Evolutionary conservation across 2,888 invertebrate species (phyloP).

Genomic region (Slavum lentiscoides): DNA sequence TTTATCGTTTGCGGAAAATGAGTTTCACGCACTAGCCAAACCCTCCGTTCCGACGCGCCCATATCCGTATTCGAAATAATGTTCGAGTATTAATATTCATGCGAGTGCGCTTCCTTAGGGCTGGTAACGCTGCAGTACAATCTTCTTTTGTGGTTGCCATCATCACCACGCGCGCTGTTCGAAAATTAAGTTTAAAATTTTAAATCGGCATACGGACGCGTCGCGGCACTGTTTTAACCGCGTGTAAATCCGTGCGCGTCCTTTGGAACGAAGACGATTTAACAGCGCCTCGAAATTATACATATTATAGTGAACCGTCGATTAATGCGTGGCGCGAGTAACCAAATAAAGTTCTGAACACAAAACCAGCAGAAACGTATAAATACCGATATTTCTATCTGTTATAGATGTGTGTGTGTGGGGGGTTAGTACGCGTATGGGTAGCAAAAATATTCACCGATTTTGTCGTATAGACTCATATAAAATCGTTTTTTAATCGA

Average conservation of each 20-base stretch:
- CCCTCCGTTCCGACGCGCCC: not conserved
- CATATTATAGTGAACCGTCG: not conserved
- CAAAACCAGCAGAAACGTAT: not conserved
- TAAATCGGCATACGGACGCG: not conserved
- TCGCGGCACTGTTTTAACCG: not conserved
- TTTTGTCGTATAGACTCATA: too few relatives aligned
- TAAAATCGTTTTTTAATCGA: too few relatives aligned
- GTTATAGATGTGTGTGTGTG: too few relatives aligned
- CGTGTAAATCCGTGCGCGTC: not conserved
- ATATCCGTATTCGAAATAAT: slow-evolving; percentile 25
- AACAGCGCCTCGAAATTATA: not conserved
- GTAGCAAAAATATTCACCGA: too few relatives aligned
- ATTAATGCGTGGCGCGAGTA: not conserved
- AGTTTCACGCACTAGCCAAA: slow-evolving; percentile 17
- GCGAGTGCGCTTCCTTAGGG: slow-evolving; percentile 6
- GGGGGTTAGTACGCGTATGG: not conserved
- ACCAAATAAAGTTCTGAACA: not conserved
- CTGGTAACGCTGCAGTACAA: slow-evolving; percentile 1
- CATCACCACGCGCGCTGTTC: not conserved
- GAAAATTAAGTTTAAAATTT: slow-evolving; percentile 37
- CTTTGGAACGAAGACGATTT: slow-evolving; percentile 2
- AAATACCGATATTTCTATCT: not conserved
- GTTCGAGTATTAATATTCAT: slow-evolving; percentile 46
- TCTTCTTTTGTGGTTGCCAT: slow-evolving; percentile 36
- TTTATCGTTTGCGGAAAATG: slow-evolving; percentile 35